These are phyloP conservation scores for Caenorhabditis sp. DNA, from an alignment of 2,888 invertebrate genomes.

Conservation along the genomic window DNA sequence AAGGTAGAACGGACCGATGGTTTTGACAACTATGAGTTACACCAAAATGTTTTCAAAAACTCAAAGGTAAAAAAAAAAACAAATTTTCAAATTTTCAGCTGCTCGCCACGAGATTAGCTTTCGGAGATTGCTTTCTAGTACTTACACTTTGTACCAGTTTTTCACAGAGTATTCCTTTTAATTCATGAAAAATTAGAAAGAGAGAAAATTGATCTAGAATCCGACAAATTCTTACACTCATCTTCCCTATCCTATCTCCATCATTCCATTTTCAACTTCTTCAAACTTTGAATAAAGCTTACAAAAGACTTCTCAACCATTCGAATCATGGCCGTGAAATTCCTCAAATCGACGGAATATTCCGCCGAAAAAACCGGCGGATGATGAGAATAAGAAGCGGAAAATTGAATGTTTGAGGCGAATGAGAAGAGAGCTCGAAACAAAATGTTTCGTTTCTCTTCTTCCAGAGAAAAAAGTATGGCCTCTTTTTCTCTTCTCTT, in stretches of 20 bases:
- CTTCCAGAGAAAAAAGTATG: constrained; percentile 22
- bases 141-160: too few species aligned
- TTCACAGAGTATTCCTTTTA: too few species aligned
- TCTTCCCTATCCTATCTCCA: constrained; percentile 1
- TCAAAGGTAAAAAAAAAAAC: too few species aligned
- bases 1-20: too few species aligned
- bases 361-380: constrained; percentile 9
- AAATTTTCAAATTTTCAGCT: too few species aligned
- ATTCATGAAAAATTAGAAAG: too few species aligned
- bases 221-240: background rate
- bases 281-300: background rate
- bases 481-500: constrained; percentile 14
- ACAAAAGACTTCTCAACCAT: constrained; percentile 54
- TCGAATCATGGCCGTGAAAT: constrained; percentile 41
- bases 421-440: background rate
- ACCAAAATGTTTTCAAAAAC: too few species aligned
- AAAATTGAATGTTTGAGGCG: constrained; percentile 21
- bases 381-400: constrained; percentile 20
- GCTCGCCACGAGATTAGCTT: too few species aligned
- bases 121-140: too few species aligned
- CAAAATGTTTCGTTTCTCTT: constrained; percentile 24
- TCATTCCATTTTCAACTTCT: constrained; percentile 13
- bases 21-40: too few species aligned
- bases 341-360: constrained; percentile 8
- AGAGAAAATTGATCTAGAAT: background rate